Evolutionary conservation across 1,140 invertebrate genomes (phyloP), one percentile per base, ranked within the genome.

Genomic region (Leptopilina boulardi): DNA sequence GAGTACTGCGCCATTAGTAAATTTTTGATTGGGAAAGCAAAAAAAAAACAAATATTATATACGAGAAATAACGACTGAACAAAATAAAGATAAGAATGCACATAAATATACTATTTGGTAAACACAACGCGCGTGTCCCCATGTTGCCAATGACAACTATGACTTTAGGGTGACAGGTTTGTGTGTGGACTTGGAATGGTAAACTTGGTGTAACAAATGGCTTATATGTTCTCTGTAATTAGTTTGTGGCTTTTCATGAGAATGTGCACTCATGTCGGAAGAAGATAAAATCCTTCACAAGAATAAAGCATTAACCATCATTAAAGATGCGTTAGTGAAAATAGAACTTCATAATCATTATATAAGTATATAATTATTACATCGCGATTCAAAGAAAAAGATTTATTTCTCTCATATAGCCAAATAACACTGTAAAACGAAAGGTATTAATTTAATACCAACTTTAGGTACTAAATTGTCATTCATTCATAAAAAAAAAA

Each of bases 81-180:
- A 10, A 19, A 23, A 26, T 59, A 30, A 26, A 4, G 56, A 59
- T 23, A 59, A 26, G 18, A 59, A 59, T 59, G 23, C 2, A 23
- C 21, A 26, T 59, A 26, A 59, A 56, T 59, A 26, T 15, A 3
- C 11, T 15, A 59, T 47, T 47, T 13, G 41, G 9, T 59, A 10
- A 4, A 59, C 23, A 59, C 56, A 59, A 3, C 13, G 19, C 56
- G 19, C 56, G 19, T 59, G 56, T 59, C 3, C 11, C 10, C 11
- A 59, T 26, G 19, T 23, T 59, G 10, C 11, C 44, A 47, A 59
- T 26, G 56, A 10, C 56, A 15, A 15, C 56, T 26, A 59, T 21
- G 21, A 26, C 56, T 26, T 59, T 21, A 59, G 56, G 56, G 56
- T 59, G 56, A 59, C 56, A 59, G 56, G 10, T 59, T 59, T 21